Conservation (phyloP, 2,113 vertebrate species). For the Siniperca chuatsi region DNA sequence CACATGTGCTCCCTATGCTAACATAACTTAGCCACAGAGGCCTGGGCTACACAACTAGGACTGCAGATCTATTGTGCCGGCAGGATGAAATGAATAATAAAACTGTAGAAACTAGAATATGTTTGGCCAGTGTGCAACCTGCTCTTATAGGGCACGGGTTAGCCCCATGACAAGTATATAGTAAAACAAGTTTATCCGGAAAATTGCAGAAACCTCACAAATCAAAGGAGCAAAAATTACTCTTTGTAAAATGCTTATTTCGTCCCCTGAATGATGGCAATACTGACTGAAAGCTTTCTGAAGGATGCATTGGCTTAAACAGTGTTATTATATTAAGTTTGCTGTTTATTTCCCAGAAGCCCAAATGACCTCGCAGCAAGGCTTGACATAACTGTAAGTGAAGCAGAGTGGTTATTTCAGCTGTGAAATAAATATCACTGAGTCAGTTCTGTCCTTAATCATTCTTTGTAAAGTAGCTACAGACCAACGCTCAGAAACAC, state of each 20-base stretch:
- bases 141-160: too few species aligned
- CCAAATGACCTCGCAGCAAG: constrained; percentile 41
- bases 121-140: background rate
- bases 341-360: constrained; percentile 35
- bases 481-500: constrained; percentile 47
- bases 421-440: constrained; percentile 47
- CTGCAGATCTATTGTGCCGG: background rate
- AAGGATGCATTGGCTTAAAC: background rate
- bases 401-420: constrained; percentile 32
- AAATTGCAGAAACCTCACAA: background rate
- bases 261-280: background rate
- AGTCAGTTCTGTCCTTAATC: constrained; percentile 36
- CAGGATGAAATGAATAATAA: background rate
- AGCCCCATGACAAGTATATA: too few species aligned
- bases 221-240: background rate
- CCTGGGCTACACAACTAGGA: background rate
- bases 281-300: constrained; percentile 7
- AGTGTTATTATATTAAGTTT: constrained; percentile 41
- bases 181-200: background rate
- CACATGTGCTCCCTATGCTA: background rate
- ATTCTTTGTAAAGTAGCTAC: constrained; percentile 33
- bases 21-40: background rate
- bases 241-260: background rate
- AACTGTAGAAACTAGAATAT: background rate
- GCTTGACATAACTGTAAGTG: constrained; percentile 25